phyloP scores from a whole-genome alignment of 2,113 vertebrate genomes.

The Trinectes maculatus region DNA sequence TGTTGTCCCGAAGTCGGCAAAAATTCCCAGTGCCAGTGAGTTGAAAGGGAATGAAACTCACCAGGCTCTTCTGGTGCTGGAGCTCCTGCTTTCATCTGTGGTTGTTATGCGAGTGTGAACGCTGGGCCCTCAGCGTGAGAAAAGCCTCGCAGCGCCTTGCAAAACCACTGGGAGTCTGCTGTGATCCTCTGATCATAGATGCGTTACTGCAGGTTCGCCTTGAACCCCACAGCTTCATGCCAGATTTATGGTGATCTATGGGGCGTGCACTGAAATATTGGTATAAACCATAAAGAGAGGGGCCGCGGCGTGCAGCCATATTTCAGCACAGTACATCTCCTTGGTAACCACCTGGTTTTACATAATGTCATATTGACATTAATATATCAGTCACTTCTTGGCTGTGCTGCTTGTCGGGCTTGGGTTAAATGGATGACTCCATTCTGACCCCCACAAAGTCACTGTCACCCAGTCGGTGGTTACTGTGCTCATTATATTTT shows the following conservation, averaged over 20 bases:
- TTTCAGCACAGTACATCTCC: no score
- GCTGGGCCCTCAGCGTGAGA: slow-evolving; percentile 24
- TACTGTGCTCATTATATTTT: background rate
- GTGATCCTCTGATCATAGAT: slow-evolving; percentile 37
- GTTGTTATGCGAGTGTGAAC: slow-evolving; percentile 42
- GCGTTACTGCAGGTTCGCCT: slow-evolving; percentile 12
- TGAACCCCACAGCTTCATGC: background rate
- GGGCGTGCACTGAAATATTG: background rate
- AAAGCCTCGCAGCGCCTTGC: slow-evolving; percentile 44
- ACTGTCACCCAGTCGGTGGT: background rate
- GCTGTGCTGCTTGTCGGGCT: no score
- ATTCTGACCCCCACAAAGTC: background rate
- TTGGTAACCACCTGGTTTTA: no score
- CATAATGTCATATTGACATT: no score
- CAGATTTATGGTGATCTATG: background rate
- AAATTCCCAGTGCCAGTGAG: slow-evolving; percentile 14
- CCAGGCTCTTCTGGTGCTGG: slow-evolving; percentile 12
- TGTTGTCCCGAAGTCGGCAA: background rate
- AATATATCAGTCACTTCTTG: no score
- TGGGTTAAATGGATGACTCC: no score
- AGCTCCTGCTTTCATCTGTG: slow-evolving; percentile 55
- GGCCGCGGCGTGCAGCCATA: no score
- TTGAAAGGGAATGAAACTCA: background rate
- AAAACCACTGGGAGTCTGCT: slow-evolving; percentile 48
- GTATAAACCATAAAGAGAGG: background rate